Evolutionary conservation across 2,113 vertebrate species (phyloP), one percentile per base, ranked within the genome.

Genomic region (Coryphaenoides rupestris): DNA sequence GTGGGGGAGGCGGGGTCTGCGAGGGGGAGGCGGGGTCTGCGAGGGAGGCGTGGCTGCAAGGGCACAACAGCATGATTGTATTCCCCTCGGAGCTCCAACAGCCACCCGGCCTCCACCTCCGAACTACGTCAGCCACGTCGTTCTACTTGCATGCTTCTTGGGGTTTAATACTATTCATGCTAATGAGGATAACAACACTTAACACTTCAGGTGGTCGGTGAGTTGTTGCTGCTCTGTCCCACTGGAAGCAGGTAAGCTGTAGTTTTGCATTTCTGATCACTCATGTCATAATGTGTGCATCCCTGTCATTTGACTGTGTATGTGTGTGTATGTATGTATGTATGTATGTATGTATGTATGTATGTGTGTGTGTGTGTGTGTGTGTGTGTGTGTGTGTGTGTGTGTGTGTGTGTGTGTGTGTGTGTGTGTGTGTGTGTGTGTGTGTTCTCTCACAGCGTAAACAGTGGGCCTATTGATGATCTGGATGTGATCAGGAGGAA

Each of bases 51-150:
- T 81, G 24, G 72, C 21, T 53, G 40, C 14, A 62, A 60, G 24
- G 49, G 74, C 62, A 89, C 88, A 90, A 84, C 75, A 82, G 81
- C 75, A 63, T 66, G 73, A 87, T 84, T 90, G 87, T 72, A 67
- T 86, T 86, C 64, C 69, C 68, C 58, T 67, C 40, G 60, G 49
- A 73, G 58, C 33, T 21, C 58, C 55, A 60, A 73, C 24, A 87
- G 19, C 33, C 33, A 40, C 33, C 33, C n/a, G 2, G 5, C 33
- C 33, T 7, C 13, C 33, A 2, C 33, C 10, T 40, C n/a, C n/a
- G n/a, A n/a, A n/a, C n/a, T n/a, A n/a, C n/a, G n/a, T n/a, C n/a
- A n/a, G n/a, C n/a, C n/a, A n/a, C n/a, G n/a, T n/a, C n/a, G n/a
- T n/a, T n/a, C n/a, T n/a, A n/a, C n/a, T n/a, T n/a, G n/a, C n/a